phyloP scores from a whole-genome alignment of 2,113 vertebrate species.

The Rhinopithecus roxellana region DNA sequence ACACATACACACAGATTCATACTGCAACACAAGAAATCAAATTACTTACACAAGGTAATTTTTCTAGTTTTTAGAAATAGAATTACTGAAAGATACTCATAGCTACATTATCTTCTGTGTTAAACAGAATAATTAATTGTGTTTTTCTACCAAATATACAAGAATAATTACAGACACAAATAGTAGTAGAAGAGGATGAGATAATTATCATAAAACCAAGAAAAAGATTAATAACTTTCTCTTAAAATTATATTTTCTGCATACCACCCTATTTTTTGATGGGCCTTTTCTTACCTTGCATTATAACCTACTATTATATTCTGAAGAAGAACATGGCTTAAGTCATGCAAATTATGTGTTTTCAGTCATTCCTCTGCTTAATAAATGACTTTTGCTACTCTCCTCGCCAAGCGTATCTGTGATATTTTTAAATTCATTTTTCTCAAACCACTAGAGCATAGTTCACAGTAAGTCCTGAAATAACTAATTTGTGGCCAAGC shows the following conservation, averaged over 20 bases:
- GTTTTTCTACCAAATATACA: background rate
- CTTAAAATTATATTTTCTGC: background rate
- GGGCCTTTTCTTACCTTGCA: background rate
- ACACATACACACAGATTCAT: background rate
- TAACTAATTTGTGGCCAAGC: background rate
- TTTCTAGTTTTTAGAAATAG: slow-evolving; percentile 62
- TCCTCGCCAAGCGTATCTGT: background rate
- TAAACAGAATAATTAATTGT: background rate
- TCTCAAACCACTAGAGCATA: background rate
- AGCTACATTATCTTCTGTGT: background rate
- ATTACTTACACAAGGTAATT: slow-evolving; percentile 63
- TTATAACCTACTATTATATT: background rate
- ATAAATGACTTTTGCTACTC: background rate
- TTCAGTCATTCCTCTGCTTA: background rate
- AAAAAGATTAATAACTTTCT: background rate
- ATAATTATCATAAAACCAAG: background rate
- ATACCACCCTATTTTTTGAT: background rate
- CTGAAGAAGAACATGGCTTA: background rate
- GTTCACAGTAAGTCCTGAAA: slow-evolving; percentile 13
- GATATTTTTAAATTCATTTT: background rate
- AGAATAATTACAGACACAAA: background rate
- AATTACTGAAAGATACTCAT: slow-evolving; percentile 50
- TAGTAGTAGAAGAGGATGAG: background rate
- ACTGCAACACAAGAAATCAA: slow-evolving; percentile 65
- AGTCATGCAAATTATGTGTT: background rate